Evolutionary conservation across 2,888 invertebrate species (phyloP).

Genomic region (Pelosia muscerda): DNA sequence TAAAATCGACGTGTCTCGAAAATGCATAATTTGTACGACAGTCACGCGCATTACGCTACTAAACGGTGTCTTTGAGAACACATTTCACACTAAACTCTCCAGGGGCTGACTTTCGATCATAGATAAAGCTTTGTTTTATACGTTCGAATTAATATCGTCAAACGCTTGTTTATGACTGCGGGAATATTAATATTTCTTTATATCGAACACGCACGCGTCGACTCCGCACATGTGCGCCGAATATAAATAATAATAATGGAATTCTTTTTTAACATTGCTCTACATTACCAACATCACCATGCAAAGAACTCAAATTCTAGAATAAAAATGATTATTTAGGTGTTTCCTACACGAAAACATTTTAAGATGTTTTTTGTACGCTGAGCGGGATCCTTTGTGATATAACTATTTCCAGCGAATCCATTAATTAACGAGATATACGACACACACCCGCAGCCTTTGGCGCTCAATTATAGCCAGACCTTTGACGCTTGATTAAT

Average conservation of each 20-base stretch:
- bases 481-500: conserved; percentile 86
- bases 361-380: conserved; percentile 57
- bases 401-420: conserved; percentile 80
- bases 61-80: conserved; percentile 85
- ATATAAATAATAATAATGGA: conserved; percentile 44
- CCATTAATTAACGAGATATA: conserved; percentile 86
- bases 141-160: conserved; percentile 81
- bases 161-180: conserved; percentile 80
- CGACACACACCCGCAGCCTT: conserved; percentile 77
- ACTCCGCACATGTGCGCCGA: conserved; percentile 47
- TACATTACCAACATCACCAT: conserved; percentile 33
- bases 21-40: conserved; percentile 85
- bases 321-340: conserved; percentile 54
- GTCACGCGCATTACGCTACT: conserved; percentile 85
- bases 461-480: conserved; percentile 78
- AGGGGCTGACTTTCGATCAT: conserved; percentile 77
- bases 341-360: conserved; percentile 49
- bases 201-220: conserved; percentile 75
- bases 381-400: conserved; percentile 78
- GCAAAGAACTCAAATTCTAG: conserved; percentile 43
- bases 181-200: conserved; percentile 83
- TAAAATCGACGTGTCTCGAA: conserved; percentile 84
- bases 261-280: conserved; percentile 38
- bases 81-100: conserved; percentile 85
- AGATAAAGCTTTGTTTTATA: conserved; percentile 85